Conservation (phyloP, 2,797 vertebrate species). For the Discoglossus pictus region DNA sequence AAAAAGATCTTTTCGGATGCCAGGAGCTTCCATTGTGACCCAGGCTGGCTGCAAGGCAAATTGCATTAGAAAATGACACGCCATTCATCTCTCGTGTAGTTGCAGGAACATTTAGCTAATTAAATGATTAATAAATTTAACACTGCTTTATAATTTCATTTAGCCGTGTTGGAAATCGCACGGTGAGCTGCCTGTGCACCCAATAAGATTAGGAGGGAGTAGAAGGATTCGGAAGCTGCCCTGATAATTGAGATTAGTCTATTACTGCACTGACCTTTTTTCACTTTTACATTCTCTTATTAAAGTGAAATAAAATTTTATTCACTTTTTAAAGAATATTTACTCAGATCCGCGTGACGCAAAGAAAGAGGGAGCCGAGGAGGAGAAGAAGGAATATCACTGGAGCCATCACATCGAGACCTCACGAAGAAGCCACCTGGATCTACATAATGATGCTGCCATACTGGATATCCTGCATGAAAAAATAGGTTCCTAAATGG, state of each 20-base stretch:
- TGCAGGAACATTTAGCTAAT: conserved; percentile 99
- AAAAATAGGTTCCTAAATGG: too few relatives aligned
- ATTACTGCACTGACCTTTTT: conserved; percentile 94
- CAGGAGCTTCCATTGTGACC: conserved; percentile 86
- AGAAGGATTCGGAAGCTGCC: conserved; percentile 82
- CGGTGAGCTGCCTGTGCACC: conserved; percentile 80
- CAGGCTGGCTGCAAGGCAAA: conserved; percentile 90
- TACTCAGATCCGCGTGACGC: conserved; percentile 76
- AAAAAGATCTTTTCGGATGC: conserved; percentile 79
- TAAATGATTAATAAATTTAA: conserved; percentile 99
- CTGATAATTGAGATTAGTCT: conserved; percentile 96
- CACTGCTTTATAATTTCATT: conserved; percentile 98
- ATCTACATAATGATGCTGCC: too few relatives aligned
- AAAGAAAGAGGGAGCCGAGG: conserved; percentile 64
- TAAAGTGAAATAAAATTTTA: conserved; percentile 86
- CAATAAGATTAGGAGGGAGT: conserved; percentile 91
- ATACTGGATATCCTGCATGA: too few relatives aligned
- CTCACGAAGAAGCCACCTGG: too few relatives aligned
- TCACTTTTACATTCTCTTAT: conserved; percentile 90
- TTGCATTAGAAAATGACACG: conserved; percentile 96
- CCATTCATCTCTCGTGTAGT: conserved; percentile 94
- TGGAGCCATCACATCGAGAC: too few relatives aligned
- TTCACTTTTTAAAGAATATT: conserved; percentile 84
- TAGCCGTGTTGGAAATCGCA: conserved; percentile 91
- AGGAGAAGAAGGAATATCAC: conserved; percentile 42